Conservation (phyloP, 92 coral and sea anemone genomes). For the Phenganax subtilis region DNA sequence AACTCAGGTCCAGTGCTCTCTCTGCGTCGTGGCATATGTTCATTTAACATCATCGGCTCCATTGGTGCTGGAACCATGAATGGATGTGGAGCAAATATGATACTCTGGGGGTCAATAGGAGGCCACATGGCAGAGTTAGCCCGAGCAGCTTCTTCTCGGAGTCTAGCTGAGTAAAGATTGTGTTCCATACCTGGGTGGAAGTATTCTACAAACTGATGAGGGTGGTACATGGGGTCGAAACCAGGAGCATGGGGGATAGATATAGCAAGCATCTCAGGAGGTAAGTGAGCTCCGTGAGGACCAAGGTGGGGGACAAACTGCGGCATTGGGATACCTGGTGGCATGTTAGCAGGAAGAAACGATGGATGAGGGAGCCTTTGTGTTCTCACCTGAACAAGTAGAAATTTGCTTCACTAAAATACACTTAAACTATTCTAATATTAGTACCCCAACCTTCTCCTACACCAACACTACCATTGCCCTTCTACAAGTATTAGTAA, state of each 20-base stretch:
- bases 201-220: conserved; percentile 25
- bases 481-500: too few species aligned
- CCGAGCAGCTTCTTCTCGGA: conserved; percentile 29
- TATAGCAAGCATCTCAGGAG: conserved; percentile 21
- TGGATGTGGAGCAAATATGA: conserved; percentile 2
- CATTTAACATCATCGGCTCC: neutral
- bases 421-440: neutral
- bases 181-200: conserved; percentile 27
- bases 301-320: conserved; percentile 34
- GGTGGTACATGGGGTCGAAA: conserved; percentile 8
- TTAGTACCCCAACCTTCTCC: too few species aligned
- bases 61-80: conserved; percentile 5
- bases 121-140: conserved; percentile 24
- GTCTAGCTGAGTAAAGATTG: conserved; percentile 13
- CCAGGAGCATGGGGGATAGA: conserved; percentile 21
- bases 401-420: neutral
- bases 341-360: neutral
- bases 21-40: conserved; percentile 8
- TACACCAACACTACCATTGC: too few species aligned
- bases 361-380: conserved; percentile 30
- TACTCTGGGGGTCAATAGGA: conserved; percentile 12
- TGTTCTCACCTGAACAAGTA: conserved; percentile 7
- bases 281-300: conserved; percentile 11
- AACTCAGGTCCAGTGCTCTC: conserved; percentile 24
- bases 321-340: conserved; percentile 14